Evolutionary conservation across 2,113 vertebrate genomes (phyloP), one percentile per base, ranked within the genome.

Genomic region (Otocyon megalotis): DNA sequence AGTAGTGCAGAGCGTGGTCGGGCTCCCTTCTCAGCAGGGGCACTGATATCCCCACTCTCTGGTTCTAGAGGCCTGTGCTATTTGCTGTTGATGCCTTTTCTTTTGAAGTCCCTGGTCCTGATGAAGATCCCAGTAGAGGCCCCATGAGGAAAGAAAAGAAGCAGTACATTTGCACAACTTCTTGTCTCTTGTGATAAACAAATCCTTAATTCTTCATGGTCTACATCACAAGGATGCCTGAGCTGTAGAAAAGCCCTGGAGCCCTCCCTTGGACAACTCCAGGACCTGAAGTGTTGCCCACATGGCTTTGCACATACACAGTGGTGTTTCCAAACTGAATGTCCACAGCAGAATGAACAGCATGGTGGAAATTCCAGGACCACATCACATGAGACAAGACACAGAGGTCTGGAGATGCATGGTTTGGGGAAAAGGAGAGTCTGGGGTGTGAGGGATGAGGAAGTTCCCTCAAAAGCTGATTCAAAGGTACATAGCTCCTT

Each of bases 381-480:
- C 43, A 77, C 5, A 11, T 56, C 58, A 53, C 54, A 24, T 3
- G 12, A 30, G 20, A 85, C 30, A 54, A 28, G 37, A 71, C 1
- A 4, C 3, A 83, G 24, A 85, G 9, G 43, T 28, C 26, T 24
- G 24, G 32, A 9, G 20, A 11, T 32, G 26, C 14, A 56, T 79
- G 56, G 11, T 62, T 94, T 96, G 56, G 35, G 72, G 77, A 74
- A 81, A 76, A 94, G 20, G 22, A 50, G 16, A 19, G 26, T 71
- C 26, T 90, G 71, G 6, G 17, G 3, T 24, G 3, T 1, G 19
- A 90, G 16, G 3, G 16, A 24, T 56, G 56, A 80, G 17, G n/a
- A 79, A 77, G 43, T 50, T 62, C 65, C 10, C 3, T 94, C 43
- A 7, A 35, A 32, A 32, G 48, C 32, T 81, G 50, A n/a, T 30